phyloP scores from a whole-genome alignment of 2,113 vertebrate genomes.

The Phainopepla nitens region DNA sequence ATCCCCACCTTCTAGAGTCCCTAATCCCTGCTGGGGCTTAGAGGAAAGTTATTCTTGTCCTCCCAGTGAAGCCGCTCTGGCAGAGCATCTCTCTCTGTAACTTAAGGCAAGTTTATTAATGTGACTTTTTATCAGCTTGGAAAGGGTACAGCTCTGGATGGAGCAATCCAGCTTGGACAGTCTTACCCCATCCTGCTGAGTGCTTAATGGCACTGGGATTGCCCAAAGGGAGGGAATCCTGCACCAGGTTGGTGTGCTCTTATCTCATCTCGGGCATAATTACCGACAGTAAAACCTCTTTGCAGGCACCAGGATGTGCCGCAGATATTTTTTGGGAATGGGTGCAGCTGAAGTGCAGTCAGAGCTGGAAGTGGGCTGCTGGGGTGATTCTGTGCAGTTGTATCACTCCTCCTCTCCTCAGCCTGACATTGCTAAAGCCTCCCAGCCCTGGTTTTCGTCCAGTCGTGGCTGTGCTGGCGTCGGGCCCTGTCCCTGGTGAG shows the following conservation, averaged over 20 bases:
- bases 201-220: background rate
- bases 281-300: background rate
- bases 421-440: background rate
- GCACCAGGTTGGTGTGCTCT: background rate
- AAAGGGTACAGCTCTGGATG: background rate
- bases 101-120: slow-evolving; percentile 18
- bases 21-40: slow-evolving; percentile 51
- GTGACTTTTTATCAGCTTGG: slow-evolving; percentile 34
- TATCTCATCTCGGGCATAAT: background rate
- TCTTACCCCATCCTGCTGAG: background rate
- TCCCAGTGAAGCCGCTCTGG: slow-evolving; percentile 3
- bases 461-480: background rate
- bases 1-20: slow-evolving; percentile 53
- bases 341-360: background rate
- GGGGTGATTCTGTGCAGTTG: background rate
- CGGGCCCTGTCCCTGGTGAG: rapidly evolving
- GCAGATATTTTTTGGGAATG: rapidly evolving
- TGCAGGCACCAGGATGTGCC: background rate
- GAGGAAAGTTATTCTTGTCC: slow-evolving; percentile 47
- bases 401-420: background rate
- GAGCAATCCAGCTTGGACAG: background rate
- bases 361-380: background rate
- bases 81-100: background rate
- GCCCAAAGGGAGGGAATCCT: background rate
- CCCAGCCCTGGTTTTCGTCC: background rate